Base-by-base conservation (phyloP, 2,797 vertebrate genomes). In the Thripadectes ignobilis region DNA sequence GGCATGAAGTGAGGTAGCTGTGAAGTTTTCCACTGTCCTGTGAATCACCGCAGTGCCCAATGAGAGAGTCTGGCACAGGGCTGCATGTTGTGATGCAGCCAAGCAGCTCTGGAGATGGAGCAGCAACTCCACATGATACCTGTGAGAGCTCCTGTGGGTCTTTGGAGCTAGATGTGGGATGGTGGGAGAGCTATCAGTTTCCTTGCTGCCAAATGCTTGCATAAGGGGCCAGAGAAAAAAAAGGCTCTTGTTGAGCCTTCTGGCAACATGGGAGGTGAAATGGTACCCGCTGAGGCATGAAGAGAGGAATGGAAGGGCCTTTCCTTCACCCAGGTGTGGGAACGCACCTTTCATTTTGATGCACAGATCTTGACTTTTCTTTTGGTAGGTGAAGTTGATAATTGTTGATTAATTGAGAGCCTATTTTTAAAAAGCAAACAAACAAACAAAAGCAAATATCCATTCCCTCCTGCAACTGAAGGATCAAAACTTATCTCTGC, bases 51-150 rank as follows among this genome's bases (percentile, higher is more conserved):
- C 1, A 0, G 7, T 52, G 16, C 57, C 38, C 30, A 30, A 20
- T 1, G 1, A n/a, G n/a, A 41, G 62, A 87, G 26, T 14, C 6
- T 11, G 5, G 27, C 30, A 20, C 9, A 2, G 7, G 21, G 9
- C 23, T 65, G 18, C 2, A 1, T 1, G 1, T 36, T 3, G 7
- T 5, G 26, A 5, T 51, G 75, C 36, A 77, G n/a, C 48, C 27
- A 14, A 58, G 46, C 10, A 45, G 49, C 71, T 63, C 49, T 74
- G 71, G 62, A 92, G 27, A 14, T 74, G 86, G 57, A 85, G 15
- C 43, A 59, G 65, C 43, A 71, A 2, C 19, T 92, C 54, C 14
- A 2, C 43, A 27, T 77, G 4, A 2, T 51, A 52, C 8, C 19
- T 71, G 13, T 72, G 69, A 87, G 58, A 75, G 54, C 20, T 57